These are phyloP conservation scores for Brachionichthys hirsutus DNA, from an alignment of 2,113 vertebrate species.

Conservation along the genomic window DNA sequence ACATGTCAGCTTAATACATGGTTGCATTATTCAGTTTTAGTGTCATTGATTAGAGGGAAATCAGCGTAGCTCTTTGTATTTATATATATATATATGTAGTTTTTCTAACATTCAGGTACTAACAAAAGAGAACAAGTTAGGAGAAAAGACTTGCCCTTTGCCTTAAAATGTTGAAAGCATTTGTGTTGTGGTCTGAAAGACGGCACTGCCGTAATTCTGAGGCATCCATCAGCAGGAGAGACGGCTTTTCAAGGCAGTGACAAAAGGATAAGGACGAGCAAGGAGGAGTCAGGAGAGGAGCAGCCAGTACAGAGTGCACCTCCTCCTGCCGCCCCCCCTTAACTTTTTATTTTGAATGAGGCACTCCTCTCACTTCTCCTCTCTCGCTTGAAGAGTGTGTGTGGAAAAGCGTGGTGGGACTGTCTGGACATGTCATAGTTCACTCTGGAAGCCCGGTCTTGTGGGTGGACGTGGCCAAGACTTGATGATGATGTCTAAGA, in stretches of 20 bases:
- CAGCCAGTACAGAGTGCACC: constrained; percentile 65
- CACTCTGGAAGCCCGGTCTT: constrained; percentile 49
- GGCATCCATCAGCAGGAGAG: constrained; percentile 67
- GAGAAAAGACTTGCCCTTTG: constrained; percentile 49
- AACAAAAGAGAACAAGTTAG: constrained; percentile 40
- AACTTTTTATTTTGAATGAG: constrained; percentile 65
- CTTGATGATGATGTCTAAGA: constrained; percentile 61
- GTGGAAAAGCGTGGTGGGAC: constrained; percentile 42
- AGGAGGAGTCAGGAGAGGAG: constrained; percentile 62
- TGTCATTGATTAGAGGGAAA: neutral
- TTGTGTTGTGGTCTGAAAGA: constrained; percentile 53
- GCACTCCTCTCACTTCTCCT: constrained; percentile 73
- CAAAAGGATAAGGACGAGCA: constrained; percentile 67
- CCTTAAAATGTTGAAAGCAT: constrained; percentile 55
- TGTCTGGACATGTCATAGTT: constrained; percentile 69
- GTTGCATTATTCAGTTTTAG: neutral
- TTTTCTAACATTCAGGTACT: too few relatives aligned
- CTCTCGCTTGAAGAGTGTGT: constrained; percentile 54
- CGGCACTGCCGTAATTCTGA: constrained; percentile 62
- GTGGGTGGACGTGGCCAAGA: constrained; percentile 43
- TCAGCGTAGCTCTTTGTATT: neutral
- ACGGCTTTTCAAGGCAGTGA: constrained; percentile 71
- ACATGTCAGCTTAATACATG: too few relatives aligned
- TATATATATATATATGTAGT: too few relatives aligned
- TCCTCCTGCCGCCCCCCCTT: constrained; percentile 48